phyloP scores from a whole-genome alignment of 2,797 vertebrate genomes.

The Diceros bicornis region DNA sequence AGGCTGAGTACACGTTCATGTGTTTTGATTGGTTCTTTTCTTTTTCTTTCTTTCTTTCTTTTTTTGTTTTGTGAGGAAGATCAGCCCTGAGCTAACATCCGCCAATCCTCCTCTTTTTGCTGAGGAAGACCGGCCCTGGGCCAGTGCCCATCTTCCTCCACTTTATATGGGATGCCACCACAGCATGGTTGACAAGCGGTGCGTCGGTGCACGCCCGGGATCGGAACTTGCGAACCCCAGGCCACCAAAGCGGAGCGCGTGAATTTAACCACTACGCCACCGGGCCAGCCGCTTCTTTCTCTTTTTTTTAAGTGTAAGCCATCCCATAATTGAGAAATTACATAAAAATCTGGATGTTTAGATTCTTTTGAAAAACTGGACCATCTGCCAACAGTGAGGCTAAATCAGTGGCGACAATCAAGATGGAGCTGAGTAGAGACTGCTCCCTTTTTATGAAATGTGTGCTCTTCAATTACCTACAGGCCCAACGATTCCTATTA shows the following conservation, averaged over 20 bases:
- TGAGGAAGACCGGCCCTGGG: too few species aligned
- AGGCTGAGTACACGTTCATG: neutral
- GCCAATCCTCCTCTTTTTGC: too few species aligned
- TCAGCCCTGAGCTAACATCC: too few species aligned
- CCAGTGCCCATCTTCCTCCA: too few species aligned
- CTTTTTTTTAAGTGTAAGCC: neutral
- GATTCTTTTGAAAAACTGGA: neutral
- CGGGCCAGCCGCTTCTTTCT: too few species aligned
- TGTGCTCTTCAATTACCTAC: neutral
- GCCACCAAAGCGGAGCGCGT: too few species aligned
- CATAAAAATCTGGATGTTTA: conserved; percentile 6
- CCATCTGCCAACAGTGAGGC: neutral
- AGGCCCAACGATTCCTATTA: neutral
- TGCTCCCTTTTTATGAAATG: neutral
- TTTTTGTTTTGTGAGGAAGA: too few species aligned
- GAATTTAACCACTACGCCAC: too few species aligned
- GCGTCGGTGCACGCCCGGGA: too few species aligned
- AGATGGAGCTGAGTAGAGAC: neutral
- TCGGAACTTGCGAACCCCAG: too few species aligned
- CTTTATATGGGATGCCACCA: too few species aligned
- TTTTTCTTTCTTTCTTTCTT: neutral
- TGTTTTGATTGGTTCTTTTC: neutral
- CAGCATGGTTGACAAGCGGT: too few species aligned
- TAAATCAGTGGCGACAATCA: neutral
- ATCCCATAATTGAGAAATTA: neutral